Base-by-base conservation (phyloP, 2,113 vertebrate genomes). In the Bubalus kerabau region DNA sequence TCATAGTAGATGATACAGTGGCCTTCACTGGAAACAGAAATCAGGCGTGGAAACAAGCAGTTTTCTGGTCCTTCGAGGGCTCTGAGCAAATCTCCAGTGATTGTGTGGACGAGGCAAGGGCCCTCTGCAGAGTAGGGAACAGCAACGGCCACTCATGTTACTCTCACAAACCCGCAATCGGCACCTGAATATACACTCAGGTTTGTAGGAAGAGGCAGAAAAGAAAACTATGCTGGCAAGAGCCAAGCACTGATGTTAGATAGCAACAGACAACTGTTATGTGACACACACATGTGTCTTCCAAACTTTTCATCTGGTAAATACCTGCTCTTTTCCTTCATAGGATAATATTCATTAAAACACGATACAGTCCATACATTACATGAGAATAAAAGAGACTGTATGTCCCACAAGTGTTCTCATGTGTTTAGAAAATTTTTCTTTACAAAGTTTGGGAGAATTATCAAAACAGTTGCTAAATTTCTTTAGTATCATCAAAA, bases 1-100 rank as follows among this genome's bases (percentile, higher is more conserved):
- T 99, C 99, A 17, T 99, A 99, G 99, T 99, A 99, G 98, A 99
- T 99, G 99, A 99, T 99, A 98, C 99, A 99, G 99, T 99, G 99
- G 96, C 99, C 99, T 98, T 99, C 99, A 56, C 99, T 99, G 98
- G 99, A 99, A 97, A 99, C 99, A 0, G 99, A 99, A 98, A 99
- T 99, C 98, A 99, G 98, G 76, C 99, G 99, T 24, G 99, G 99
- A 71, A 99, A 98, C 97, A 99, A 98, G 97, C 99, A 99, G 98
- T 99, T 99, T 88, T 99, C 99, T 26, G 99, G 99, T 76, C 99
- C 99, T 97, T 99, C 99, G 40, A 99, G 98, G 95, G 99, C 99
- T 98, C 99, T 99, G 95, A 99, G 99, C 94, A 99, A 99, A 97
- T 99, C 99, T 92, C 99, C 99, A 36, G 99, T 99, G 99, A 99